phyloP scores from a whole-genome alignment of 2,797 vertebrate genomes.

The Gymnocypris eckloni region DNA sequence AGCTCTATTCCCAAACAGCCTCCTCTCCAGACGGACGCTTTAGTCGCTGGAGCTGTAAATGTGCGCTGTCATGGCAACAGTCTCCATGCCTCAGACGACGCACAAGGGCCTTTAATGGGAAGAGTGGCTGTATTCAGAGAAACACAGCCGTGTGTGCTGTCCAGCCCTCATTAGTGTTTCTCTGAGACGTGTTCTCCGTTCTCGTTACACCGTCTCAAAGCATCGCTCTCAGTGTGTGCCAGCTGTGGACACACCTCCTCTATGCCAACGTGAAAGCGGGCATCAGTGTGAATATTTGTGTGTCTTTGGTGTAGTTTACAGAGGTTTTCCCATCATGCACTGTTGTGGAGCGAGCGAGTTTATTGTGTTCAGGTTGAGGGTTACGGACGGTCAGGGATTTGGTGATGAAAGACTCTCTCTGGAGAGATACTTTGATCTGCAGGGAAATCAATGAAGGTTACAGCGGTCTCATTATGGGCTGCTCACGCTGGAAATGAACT shows the following conservation, averaged over 20 bases:
- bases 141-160: not conserved
- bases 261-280: slow-evolving; percentile 13
- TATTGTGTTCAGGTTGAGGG: not conserved
- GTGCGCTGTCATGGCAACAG: slow-evolving; percentile 65
- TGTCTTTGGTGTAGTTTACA: not conserved
- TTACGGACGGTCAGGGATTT: not conserved
- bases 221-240: slow-evolving; percentile 13
- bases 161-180: slow-evolving; percentile 54
- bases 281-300: not conserved
- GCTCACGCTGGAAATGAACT: not conserved
- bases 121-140: slow-evolving; percentile 37
- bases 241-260: slow-evolving; percentile 12
- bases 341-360: too few relatives aligned
- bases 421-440: not conserved
- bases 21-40: not conserved
- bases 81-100: slow-evolving; percentile 57
- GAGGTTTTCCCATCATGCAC: not conserved
- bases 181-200: slow-evolving; percentile 17
- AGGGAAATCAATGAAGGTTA: not conserved
- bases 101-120: slow-evolving; percentile 44
- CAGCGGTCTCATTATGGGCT: not conserved
- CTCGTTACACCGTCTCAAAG: slow-evolving; percentile 50
- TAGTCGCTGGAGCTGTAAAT: slow-evolving; percentile 25
- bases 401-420: not conserved
- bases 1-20: slow-evolving; percentile 18